Base-by-base conservation (phyloP, 2,888 invertebrate species). In the Cryptus armator region DNA sequence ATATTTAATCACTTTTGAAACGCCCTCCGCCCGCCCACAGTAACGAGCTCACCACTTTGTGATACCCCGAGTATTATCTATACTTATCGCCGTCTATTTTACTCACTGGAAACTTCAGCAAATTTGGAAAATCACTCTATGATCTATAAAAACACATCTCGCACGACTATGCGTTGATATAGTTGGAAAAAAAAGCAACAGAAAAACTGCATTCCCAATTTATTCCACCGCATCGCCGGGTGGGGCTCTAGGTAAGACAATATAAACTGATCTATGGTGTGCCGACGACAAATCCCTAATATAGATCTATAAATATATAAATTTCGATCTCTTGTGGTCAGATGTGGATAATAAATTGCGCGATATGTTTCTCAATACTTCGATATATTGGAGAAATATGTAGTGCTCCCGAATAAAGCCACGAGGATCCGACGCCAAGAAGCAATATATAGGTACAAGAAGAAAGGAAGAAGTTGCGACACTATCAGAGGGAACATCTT, bases 211-310 rank as follows among this genome's bases (percentile, higher is more conserved):
- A 32, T n/a, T 46, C 19, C 5, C 16, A 59, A 59, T 62, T 67
- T 66, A 29, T 67, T 67, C 59, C 7, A 67, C 59, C 71, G 72
- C 74, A 56, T 46, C 44, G 64, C 72, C 74, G 53, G 89, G 88
- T 90, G 92, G 89, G 91, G 87, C 91, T 91, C 91, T 89, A 89
- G 90, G 88, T 89, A 89, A 90, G 89, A 91, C 86, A 89, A 89
- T 84, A 89, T 84, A 85, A 88, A 88, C 86, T 87, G 88, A 44
- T 87, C 84, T 86, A 89, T 86, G 10, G 12, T 12, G 56, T 56
- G 56, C 10, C 24, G 24, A 19, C 24, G 56, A 56, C 12, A 56
- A 56, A 10, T 56, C 19, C 24, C 24, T 19, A 10, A 56, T 24
- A 19, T 12, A 56, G 12, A 56, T 24, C 7, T 24, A 56, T 19